Evolutionary conservation across 1,140 invertebrate genomes (phyloP), one percentile per base, ranked within the genome.

Genomic region (Pseudobourletiella spinata): DNA sequence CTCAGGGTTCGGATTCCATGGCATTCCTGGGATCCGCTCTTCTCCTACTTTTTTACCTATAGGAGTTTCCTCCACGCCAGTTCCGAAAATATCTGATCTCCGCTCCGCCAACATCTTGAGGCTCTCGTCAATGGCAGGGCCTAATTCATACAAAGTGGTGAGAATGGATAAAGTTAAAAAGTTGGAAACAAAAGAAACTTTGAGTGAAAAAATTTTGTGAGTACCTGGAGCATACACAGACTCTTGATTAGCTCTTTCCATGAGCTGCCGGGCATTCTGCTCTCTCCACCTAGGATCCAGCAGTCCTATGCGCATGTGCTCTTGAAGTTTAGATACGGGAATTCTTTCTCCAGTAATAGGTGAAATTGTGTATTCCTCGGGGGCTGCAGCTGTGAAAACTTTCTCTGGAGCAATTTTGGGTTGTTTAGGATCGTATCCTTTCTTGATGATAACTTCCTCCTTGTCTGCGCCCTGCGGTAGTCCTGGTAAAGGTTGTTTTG

Each of bases 31-130:
- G 94, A 91, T 73, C 89, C 86, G 74, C 87, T 88, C 66, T 75
- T 98, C 94, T 8, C 96, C 96, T 67, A 97, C 92, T 76, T 99
- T 99, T 78, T 96, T 95, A 83, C 96, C 96, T 75, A 99, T 99
- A 1, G 91, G 89, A 0, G 95, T 97, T 81, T 99, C 96, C 75
- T 98, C 95, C 72, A 92, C 91, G 64, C 95, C 96, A 59, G 92
- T 88, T 80, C 97, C 97, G 75, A 99, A 99, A 77, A 99, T 99
- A 83, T 99, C 97, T 2, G 96, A 98, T 87, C 97, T 91, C 69
- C 95, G 83, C 73, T 99, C 95, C 0, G 95, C 96, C 66, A 99
- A 79, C 72, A 95, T 86, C 74, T 96, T 97, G 70, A 99, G 83
- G 74, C 89, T 96, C 14, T 87, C 91, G 68, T 96, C 92, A 71